Evolutionary conservation across 2,888 invertebrate species (phyloP).

Genomic region (Acrobeloides nanus): DNA sequence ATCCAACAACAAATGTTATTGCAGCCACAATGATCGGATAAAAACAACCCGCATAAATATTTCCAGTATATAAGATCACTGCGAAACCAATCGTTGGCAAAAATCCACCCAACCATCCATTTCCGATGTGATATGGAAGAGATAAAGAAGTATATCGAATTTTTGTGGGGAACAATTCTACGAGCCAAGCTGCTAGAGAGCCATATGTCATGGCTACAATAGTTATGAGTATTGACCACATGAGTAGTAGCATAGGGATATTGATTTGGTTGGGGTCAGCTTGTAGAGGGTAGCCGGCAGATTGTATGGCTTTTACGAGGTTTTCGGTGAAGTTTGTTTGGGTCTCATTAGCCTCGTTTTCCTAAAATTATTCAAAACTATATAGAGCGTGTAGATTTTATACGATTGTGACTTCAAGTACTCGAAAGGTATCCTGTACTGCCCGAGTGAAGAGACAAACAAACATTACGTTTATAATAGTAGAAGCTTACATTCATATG

Average conservation of each 20-base stretch:
- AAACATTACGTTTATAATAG: too few species aligned
- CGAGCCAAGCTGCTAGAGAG: slow-evolving; percentile 6
- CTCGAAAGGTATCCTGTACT: too few species aligned
- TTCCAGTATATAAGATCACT: slow-evolving; percentile 1
- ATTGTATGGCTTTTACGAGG: too few species aligned
- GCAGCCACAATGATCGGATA: slow-evolving; percentile 4
- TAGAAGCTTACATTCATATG: too few species aligned
- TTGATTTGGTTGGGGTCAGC: neutral
- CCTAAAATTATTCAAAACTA: too few species aligned
- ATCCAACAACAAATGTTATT: too few species aligned
- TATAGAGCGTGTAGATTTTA: too few species aligned
- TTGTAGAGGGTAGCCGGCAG: slow-evolving; percentile 6
- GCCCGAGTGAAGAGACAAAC: too few species aligned
- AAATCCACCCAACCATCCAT: slow-evolving; percentile 15
- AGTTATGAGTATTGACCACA: slow-evolving; percentile 7
- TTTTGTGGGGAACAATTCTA: slow-evolving; percentile 13
- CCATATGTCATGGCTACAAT: neutral
- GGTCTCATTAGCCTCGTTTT: too few species aligned
- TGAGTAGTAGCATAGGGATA: too few species aligned
- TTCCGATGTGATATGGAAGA: slow-evolving; percentile 12
- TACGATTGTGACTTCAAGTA: too few species aligned
- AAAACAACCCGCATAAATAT: slow-evolving; percentile 6
- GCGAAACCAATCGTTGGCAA: slow-evolving; percentile 5
- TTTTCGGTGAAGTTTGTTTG: too few species aligned
- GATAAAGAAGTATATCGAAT: slow-evolving; percentile 12